Evolutionary conservation across 2,113 vertebrate genomes (phyloP).

Genomic region (Passer domesticus): DNA sequence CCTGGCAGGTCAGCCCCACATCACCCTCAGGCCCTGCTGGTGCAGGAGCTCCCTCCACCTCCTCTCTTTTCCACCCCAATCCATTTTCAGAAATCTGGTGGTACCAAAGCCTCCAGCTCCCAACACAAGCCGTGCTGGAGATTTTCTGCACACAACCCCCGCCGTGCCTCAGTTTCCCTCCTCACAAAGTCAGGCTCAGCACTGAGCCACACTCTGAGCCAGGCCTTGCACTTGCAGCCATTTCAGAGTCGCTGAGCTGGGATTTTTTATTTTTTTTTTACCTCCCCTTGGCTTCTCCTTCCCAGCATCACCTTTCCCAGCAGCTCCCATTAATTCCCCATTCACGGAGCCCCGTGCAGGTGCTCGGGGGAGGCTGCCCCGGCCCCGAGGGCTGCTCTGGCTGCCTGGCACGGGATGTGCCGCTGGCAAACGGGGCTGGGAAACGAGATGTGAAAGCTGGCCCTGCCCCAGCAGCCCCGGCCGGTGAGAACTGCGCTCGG

Average conservation of each 20-base stretch:
- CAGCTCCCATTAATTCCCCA: not conserved
- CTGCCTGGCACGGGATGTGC: not conserved
- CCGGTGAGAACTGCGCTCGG: conserved; percentile 37
- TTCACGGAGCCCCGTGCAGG: not conserved
- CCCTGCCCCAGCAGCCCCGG: not conserved
- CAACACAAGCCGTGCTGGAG: not conserved
- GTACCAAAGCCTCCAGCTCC: not conserved
- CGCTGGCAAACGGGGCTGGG: not conserved
- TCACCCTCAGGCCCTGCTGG: not conserved
- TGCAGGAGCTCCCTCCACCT: not conserved
- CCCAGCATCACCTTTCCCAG: not conserved
- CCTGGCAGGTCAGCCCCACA: not conserved
- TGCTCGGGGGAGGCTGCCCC: not conserved
- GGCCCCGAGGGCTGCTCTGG: not conserved
- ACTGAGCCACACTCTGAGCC: not conserved
- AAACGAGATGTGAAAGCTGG: conserved; percentile 46
- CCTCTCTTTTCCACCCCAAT: not conserved
- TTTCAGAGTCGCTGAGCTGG: rapidly evolving
- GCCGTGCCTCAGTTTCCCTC: conserved; percentile 14
- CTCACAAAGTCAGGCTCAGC: not conserved
- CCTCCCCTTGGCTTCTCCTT: not conserved
- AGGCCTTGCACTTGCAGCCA: not conserved
- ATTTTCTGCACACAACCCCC: rapidly evolving
- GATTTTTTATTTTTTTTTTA: not conserved
- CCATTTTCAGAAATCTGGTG: rapidly evolving